phyloP scores from a whole-genome alignment of 2,113 vertebrate species.

The Desmodus rotundus region DNA sequence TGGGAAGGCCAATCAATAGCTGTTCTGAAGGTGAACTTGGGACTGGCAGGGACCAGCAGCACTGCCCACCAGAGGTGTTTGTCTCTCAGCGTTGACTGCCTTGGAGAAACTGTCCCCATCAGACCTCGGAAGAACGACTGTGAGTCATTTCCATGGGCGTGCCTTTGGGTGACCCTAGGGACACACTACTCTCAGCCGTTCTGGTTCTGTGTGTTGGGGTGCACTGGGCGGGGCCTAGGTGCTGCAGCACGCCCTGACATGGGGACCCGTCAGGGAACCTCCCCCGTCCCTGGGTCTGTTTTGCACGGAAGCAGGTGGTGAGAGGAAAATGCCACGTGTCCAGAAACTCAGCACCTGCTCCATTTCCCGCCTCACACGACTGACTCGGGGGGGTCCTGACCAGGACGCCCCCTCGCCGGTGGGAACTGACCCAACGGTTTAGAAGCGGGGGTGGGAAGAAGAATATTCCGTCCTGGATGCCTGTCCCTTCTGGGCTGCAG shows the following conservation, averaged over 20 bases:
- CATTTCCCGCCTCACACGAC: conserved; percentile 64
- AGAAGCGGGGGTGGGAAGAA: background rate
- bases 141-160: no score
- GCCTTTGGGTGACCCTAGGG: background rate
- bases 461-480: conserved; percentile 49
- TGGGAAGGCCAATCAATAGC: background rate
- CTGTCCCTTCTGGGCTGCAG: conserved; percentile 50
- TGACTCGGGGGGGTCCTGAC: conserved; percentile 47
- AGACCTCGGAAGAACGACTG: no score
- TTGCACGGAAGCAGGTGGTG: conserved; percentile 55
- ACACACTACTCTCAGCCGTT: no score
- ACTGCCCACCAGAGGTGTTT: background rate
- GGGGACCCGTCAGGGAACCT: background rate
- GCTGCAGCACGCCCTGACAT: background rate
- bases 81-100: background rate
- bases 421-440: conserved; percentile 31
- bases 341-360: conserved; percentile 73
- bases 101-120: background rate
- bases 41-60: background rate
- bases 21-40: background rate
- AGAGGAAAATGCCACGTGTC: conserved; percentile 69
- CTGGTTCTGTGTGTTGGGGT: accelerated
- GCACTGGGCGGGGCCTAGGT: background rate
- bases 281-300: conserved; percentile 42
- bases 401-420: conserved; percentile 36